Base-by-base conservation (phyloP, 2,113 vertebrate genomes). In the Platysteira castanea region DNA sequence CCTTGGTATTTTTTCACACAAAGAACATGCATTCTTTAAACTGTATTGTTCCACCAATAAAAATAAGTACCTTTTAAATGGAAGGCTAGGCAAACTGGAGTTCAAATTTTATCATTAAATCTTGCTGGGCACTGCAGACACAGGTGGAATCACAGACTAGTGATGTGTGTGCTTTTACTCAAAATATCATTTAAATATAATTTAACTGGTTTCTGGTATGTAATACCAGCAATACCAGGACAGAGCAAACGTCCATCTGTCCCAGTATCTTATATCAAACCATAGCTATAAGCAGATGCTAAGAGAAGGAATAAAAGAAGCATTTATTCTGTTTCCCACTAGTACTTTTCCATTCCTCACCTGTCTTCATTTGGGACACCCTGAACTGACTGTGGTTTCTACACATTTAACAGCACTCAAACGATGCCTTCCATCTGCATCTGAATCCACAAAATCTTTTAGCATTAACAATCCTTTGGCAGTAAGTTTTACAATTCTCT, bases 211-310 rank as follows among this genome's bases (percentile, higher is more conserved):
- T 93, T 88, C 67, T 93, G 50, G 49, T 88, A 77, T 7, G 0
- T 63, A 67, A 86, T 46, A 88, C 33, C 50, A 61, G 68, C 63
- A 90, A 86, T 33, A 93, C 15, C 54, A 46, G n/a, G 41, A 77
- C 75, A 90, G 75, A 76, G 70, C 28, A 92, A 73, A 90, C 2
- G 4, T 60, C 90, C 94, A 97, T 86, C 94, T 95, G 92, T 67
- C 79, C 64, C 64, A n/a, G 90, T 86, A 96, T 93, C 95, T 71
- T 90, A 37, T 92, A 78, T 88, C 79, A 95, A 93, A 53, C 63
- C 74, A 64, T 4, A 73, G 70, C 41, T 50, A 61, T 49, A 93
- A 76, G 68, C 92, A 96, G 83, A 94, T 74, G 94, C 18, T 74
- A 35, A 71, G 39, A 87, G 50, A 69, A 88, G 54, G 59, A 94